Base-by-base conservation (phyloP, 2,113 vertebrate species). In the Rhizomys pruinosus region DNA sequence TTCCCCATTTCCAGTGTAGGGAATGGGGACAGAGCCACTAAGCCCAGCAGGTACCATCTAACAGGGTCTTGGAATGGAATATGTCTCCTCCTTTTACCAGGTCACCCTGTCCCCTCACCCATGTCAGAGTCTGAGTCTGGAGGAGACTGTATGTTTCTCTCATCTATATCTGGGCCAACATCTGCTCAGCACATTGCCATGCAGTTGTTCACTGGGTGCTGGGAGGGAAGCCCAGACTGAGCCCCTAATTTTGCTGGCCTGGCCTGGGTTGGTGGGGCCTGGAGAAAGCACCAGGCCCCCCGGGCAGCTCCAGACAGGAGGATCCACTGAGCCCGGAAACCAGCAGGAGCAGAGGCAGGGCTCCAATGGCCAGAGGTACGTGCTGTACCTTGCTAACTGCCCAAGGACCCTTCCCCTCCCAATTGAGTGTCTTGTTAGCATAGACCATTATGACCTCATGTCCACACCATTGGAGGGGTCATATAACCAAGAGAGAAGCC, bases 41-140 rank as follows among this genome's bases (percentile, higher is more conserved):
- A 44, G 34, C 17, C 76, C 15, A 29, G 19, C 7, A 32, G 63
- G 59, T 2, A 0, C 44, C n/a, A 16, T 32, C 66, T 16, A 10
- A 22, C 11, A 57, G 59, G 19, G 52, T 66, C 25, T 57, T 10
- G 12, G 15, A 61, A 15, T 23, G 5, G 39, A n/a, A 4, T 19
- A 32, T 47, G n/a, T 7, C 34, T 80, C 52, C 3, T 39, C 47
- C 6, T 52, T 3, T 69, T 76, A 3, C 1, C 3, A 7, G 4
- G 1, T 20, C 9, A 7, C 5, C 17, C 17, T 68, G 20, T 32
- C 72, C 59, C 71, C 29, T 37, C 10, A 32, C 42, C 74, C 64
- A 13, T 3, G 3, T 34, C 78, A 63, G 37, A 37, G 16, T 4
- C 44, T 25, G 11, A 32, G 79, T 27, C 11, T 9, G 72, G 13